Evolutionary conservation across 2,113 vertebrate species (phyloP).

Genomic region (Halcyon malimbica): DNA sequence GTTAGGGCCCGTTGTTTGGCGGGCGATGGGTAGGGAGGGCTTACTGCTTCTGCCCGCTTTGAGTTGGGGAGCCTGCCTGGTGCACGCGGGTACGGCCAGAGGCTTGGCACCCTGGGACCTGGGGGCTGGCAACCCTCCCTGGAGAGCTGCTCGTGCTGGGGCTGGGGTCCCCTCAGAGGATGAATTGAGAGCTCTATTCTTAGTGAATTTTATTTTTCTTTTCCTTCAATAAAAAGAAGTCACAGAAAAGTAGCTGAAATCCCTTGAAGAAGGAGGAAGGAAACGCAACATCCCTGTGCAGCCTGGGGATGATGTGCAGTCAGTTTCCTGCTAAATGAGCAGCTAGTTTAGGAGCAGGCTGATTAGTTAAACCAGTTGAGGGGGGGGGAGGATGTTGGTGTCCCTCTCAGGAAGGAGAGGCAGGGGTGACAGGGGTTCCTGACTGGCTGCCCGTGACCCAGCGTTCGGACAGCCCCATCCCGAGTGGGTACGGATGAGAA

Average conservation of each 20-base stretch:
- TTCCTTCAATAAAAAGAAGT: too few species aligned
- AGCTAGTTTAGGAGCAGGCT: constrained; percentile 12
- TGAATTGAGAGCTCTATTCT: neutral
- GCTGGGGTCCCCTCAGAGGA: neutral
- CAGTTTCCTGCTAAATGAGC: neutral
- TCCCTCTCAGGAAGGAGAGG: neutral
- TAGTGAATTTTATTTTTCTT: neutral
- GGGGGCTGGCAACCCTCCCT: neutral
- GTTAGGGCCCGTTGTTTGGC: neutral
- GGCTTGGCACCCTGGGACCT: neutral
- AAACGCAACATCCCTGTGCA: neutral
- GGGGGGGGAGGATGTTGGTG: too few species aligned
- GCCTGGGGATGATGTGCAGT: neutral
- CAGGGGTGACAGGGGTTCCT: neutral
- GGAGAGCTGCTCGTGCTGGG: neutral
- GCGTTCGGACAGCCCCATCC: rapidly evolving
- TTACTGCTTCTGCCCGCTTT: neutral
- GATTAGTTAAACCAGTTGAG: constrained; percentile 30
- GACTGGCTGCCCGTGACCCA: neutral
- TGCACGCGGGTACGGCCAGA: rapidly evolving
- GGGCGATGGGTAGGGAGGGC: neutral
- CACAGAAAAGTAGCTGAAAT: neutral
- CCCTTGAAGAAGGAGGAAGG: neutral
- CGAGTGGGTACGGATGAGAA: neutral
- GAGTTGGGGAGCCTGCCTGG: neutral